These are phyloP conservation scores for Cavia aperea DNA, from an alignment of 2,113 vertebrate species.

Conservation along the genomic window DNA sequence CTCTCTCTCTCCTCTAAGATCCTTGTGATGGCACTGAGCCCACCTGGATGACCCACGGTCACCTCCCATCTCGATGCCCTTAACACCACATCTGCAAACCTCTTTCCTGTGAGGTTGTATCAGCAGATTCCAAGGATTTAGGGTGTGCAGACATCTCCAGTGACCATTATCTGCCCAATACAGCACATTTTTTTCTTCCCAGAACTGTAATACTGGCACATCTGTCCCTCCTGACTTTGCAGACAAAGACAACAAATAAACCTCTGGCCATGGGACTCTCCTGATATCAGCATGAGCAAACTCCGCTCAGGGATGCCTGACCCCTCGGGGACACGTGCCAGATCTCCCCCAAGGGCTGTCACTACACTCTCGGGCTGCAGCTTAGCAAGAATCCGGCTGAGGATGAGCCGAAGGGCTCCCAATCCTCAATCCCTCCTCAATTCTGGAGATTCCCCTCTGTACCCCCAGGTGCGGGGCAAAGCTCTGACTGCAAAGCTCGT, in stretches of 20 bases:
- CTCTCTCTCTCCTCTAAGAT: too few species aligned
- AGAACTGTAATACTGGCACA: neutral
- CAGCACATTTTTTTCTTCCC: neutral
- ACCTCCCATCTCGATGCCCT: too few species aligned
- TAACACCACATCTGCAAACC: neutral
- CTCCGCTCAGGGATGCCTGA: neutral
- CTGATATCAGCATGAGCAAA: too few species aligned
- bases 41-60: neutral
- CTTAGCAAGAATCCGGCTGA: neutral
- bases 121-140: neutral
- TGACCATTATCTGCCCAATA: neutral
- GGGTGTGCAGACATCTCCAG: too few species aligned
- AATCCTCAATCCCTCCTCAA: neutral
- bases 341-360: neutral
- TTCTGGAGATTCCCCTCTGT: neutral
- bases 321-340: neutral
- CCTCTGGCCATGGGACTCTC: neutral
- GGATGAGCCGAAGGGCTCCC: neutral
- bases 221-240: neutral
- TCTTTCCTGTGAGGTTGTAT: neutral
- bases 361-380: neutral
- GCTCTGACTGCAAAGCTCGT: neutral
- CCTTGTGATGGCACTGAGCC: too few species aligned
- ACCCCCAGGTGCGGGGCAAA: neutral
- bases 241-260: neutral